Evolutionary conservation across 2,797 vertebrate species (phyloP).

Genomic region (Eremophila alpestris): DNA sequence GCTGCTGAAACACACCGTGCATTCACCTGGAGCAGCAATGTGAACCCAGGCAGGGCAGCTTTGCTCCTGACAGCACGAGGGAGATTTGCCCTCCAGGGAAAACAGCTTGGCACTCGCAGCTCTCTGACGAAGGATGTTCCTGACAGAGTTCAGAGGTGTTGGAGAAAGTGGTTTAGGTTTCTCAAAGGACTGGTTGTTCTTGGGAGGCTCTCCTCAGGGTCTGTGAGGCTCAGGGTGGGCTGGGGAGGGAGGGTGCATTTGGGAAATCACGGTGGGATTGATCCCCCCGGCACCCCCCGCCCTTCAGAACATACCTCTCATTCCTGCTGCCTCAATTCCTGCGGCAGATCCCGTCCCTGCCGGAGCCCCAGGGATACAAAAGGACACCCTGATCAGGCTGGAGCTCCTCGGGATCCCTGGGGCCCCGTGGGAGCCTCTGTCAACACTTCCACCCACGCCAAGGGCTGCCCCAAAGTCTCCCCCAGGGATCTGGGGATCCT

Average conservation of each 20-base stretch:
- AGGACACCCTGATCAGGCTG: neutral
- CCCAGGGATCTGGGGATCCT: neutral
- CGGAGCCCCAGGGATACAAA: conserved; percentile 27
- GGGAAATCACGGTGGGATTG: neutral
- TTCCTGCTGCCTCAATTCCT: conserved; percentile 43
- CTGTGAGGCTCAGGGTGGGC: neutral
- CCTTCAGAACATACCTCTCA: neutral
- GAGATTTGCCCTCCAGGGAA: conserved; percentile 55
- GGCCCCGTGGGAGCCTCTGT: neutral
- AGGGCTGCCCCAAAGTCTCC: neutral
- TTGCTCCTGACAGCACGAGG: conserved; percentile 29
- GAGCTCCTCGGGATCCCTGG: neutral
- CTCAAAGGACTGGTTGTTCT: conserved; percentile 52
- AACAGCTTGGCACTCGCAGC: neutral
- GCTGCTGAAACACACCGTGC: conserved; percentile 36
- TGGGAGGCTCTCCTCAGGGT: neutral
- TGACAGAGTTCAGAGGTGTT: conserved; percentile 59
- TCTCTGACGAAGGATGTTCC: conserved; percentile 39
- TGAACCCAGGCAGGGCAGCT: neutral
- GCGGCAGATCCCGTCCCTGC: conserved; percentile 3
- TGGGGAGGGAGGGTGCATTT: neutral
- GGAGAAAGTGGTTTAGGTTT: conserved; percentile 58
- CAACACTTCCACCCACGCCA: accelerated
- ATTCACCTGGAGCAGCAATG: conserved; percentile 55
- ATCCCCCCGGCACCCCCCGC: neutral